Evolutionary conservation across 2,113 vertebrate genomes (phyloP).

Genomic region (Scortum barcoo): DNA sequence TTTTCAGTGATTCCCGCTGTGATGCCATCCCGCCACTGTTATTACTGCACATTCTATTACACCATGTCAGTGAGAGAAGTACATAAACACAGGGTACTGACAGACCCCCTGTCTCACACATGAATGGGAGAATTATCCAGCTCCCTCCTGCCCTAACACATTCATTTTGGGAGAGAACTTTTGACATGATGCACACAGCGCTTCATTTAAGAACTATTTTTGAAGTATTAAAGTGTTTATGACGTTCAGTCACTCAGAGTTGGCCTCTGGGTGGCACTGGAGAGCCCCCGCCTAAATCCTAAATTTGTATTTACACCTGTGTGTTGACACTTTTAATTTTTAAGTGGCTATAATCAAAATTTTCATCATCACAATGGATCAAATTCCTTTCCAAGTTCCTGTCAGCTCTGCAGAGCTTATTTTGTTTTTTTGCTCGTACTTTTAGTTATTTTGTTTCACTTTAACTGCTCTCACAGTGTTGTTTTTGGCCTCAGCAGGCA

Average conservation of each 20-base stretch:
- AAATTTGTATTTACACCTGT: not conserved
- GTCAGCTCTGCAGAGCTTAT: not conserved
- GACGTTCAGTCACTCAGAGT: not conserved
- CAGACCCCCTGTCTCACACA: conserved; percentile 68
- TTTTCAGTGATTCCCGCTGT: conserved; percentile 76
- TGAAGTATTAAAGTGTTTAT: not conserved
- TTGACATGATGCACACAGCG: conserved; percentile 24
- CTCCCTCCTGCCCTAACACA: conserved; percentile 30
- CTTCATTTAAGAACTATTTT: conserved; percentile 22
- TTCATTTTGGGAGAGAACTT: conserved; percentile 47
- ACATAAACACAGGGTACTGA: conserved; percentile 78
- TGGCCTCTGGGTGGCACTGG: not conserved
- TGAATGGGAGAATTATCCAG: conserved; percentile 69
- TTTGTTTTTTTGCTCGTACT: too few species aligned
- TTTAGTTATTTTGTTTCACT: too few species aligned
- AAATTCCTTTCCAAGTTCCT: not conserved
- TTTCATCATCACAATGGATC: not conserved
- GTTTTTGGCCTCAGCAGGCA: not conserved
- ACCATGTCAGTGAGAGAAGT: conserved; percentile 72
- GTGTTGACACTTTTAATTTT: not conserved
- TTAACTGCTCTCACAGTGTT: not conserved
- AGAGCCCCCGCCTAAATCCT: not conserved
- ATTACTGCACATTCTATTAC: conserved; percentile 80
- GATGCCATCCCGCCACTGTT: conserved; percentile 77
- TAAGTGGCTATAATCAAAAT: not conserved